Conservation (phyloP, 2,797 vertebrate species). For the Amblyraja radiata region DNA sequence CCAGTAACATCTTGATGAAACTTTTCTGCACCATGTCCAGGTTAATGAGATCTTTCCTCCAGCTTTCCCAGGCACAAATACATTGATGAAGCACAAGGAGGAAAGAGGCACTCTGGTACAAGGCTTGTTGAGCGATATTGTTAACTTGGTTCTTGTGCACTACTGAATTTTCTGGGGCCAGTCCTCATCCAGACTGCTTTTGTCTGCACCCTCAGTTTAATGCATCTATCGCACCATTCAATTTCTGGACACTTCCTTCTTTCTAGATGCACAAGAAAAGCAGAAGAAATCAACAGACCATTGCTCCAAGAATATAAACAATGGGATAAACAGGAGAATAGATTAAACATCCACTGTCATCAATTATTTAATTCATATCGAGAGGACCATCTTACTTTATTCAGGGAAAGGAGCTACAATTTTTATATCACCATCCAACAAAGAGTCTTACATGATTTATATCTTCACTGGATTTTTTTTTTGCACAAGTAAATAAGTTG, state of each 20-base stretch:
- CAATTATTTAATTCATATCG: background rate
- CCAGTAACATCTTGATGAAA: too few relatives aligned
- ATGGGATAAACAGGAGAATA: background rate
- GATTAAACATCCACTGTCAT: background rate
- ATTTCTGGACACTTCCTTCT: background rate
- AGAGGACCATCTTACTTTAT: background rate
- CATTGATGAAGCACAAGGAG: too few relatives aligned
- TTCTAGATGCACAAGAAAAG: background rate
- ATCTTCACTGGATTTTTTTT: background rate
- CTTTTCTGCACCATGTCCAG: too few relatives aligned
- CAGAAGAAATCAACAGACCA: background rate
- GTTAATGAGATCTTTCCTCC: too few relatives aligned
- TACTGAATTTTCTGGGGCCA: too few relatives aligned
- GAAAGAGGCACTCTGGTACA: too few relatives aligned
- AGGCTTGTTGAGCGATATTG: too few relatives aligned
- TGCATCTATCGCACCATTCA: too few relatives aligned
- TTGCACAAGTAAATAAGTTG: background rate
- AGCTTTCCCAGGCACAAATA: too few relatives aligned
- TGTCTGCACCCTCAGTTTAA: too few relatives aligned
- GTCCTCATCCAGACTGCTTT: too few relatives aligned
- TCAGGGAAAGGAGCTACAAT: background rate
- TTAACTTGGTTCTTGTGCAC: too few relatives aligned
- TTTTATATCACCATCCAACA: background rate
- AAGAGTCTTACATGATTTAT: background rate
- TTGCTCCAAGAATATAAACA: background rate